Base-by-base conservation (phyloP, 2,113 vertebrate genomes). In the Poecilia latipinna region DNA sequence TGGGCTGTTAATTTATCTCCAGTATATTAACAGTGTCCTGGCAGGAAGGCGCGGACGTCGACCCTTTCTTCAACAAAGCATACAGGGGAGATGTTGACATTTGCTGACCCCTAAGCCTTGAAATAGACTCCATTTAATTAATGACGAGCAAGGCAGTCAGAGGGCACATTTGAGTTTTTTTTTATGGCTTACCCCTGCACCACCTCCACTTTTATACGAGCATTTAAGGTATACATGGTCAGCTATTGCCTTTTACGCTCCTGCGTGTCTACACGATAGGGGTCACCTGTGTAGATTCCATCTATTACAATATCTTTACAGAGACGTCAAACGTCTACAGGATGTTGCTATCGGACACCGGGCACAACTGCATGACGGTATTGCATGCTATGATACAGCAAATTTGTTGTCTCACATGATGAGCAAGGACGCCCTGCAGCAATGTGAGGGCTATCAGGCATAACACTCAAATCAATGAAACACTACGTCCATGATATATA, bases 1-100 rank as follows among this genome's bases (percentile, higher is more conserved):
- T 88, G 86, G 91, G 66, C 74, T 86, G 77, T 86, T 93, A 82
- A 86, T 96, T 95, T 91, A 92, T 95, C 88, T 91, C 81, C 86
- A 7, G 70, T 88, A 84, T 89, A 93, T 91, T 93, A 95, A 82
- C 74, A 44, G 79, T 86, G 77, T 81, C 82, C 87, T 87, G 86
- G 87, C 77, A 86, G 86, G 65, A 75, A 51, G 72, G 82, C 19
- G 19, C 19, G 19, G 62, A 39, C 51, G 61, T 68, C 26, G 29
- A 76, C 57, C 78, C 70, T 33, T 28, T 65, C 54, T 1, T 13
- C 42, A 70, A 70, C 78, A 81, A 75, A 75, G 79, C 63, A 88
- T 92, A 60, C 82, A 28, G 57, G 82, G 60, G 39, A 78, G 79
- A 73, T 2, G 8, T 48, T 89, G 85, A 85, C 82, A 88, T 85